Percentiles rank a stretch among this genome's conserved stretches.
These are phyloP conservation scores for Latrodectus hesperus DNA, from an alignment of 2,888 invertebrate species.

Conservation along the genomic window DNA sequence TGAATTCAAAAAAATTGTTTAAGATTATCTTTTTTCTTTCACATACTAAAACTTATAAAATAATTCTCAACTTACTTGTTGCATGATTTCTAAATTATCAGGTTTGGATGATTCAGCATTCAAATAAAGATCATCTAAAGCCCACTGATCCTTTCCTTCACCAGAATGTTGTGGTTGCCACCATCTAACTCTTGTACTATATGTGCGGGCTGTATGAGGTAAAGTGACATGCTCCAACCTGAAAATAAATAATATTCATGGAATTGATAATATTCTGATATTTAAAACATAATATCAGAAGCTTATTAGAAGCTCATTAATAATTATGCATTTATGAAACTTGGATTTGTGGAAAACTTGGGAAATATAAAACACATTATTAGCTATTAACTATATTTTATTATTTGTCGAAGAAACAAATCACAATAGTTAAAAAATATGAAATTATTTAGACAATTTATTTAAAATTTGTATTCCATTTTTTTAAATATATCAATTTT, in stretches of 20 bases:
- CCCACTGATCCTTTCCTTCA: slow-evolving; percentile 75
- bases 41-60: background rate
- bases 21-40: background rate
- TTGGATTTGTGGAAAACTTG: too few relatives aligned
- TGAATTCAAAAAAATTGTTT: background rate
- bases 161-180: slow-evolving; percentile 76
- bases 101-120: slow-evolving; percentile 55
- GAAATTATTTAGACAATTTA: too few relatives aligned
- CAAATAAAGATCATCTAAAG: slow-evolving; percentile 75
- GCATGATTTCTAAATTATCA: slow-evolving; percentile 58
- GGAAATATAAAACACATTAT: too few relatives aligned
- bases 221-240: slow-evolving; percentile 65
- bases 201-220: slow-evolving; percentile 47
- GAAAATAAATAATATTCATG: background rate
- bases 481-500: too few relatives aligned
- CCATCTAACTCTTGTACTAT: slow-evolving; percentile 62
- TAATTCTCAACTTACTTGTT: slow-evolving; percentile 31
- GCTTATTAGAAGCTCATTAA: too few relatives aligned
- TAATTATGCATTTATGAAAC: too few relatives aligned
- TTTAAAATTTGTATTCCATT: too few relatives aligned
- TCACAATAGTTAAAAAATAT: too few relatives aligned
- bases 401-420: too few relatives aligned
- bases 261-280: too few relatives aligned
- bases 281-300: too few relatives aligned
- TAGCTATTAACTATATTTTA: too few relatives aligned